phyloP scores from a whole-genome alignment of 2,113 vertebrate genomes.

The Paradisaea rubra region DNA sequence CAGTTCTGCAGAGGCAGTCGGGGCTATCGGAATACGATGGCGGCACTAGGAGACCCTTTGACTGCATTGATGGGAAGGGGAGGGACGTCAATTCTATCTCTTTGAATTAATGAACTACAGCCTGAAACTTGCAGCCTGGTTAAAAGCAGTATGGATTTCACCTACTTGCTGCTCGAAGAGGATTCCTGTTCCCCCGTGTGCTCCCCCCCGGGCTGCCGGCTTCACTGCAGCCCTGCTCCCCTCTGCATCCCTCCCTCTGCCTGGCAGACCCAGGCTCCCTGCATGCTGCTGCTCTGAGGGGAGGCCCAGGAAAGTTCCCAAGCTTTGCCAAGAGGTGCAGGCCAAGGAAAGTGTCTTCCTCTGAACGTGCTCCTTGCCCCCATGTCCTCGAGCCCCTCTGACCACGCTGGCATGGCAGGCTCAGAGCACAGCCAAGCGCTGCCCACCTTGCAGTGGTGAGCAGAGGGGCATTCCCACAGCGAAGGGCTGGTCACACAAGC shows the following conservation, averaged over 20 bases:
- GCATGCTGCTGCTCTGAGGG: accelerated
- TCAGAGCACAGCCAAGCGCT: accelerated
- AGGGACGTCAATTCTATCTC: conserved; percentile 50
- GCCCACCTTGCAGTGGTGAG: accelerated
- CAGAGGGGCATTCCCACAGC: accelerated
- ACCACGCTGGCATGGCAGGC: accelerated
- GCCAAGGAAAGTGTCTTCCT: too few species aligned
- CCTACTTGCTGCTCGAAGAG: neutral
- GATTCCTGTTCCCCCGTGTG: neutral
- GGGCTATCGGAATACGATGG: conserved; percentile 66
- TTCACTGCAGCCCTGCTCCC: neutral
- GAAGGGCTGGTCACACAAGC: neutral
- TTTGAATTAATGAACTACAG: conserved; percentile 64
- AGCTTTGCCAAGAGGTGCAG: neutral
- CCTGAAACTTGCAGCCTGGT: conserved; percentile 53
- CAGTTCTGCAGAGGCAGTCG: conserved; percentile 22
- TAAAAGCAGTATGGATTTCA: conserved; percentile 31
- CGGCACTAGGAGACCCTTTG: conserved; percentile 43
- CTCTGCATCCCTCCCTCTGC: neutral
- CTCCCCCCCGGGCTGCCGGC: neutral
- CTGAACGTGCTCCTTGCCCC: accelerated
- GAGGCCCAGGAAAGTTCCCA: accelerated
- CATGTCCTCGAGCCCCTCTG: accelerated
- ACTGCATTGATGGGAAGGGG: conserved; percentile 33
- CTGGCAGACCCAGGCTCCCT: neutral